Conservation (phyloP, 2,797 vertebrate species). For the Danio kyathit region DNA sequence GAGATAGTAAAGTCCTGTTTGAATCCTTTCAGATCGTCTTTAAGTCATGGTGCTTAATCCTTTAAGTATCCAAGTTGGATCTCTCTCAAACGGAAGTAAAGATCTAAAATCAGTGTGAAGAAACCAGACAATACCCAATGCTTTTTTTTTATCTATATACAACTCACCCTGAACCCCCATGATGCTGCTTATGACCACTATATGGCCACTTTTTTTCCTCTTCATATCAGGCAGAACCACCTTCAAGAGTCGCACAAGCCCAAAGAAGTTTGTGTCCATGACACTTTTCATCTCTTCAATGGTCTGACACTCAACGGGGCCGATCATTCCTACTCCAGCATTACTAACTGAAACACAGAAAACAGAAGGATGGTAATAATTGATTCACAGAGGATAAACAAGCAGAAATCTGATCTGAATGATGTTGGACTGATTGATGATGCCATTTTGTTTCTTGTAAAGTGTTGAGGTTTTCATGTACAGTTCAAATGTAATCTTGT, state of each 20-base stretch:
- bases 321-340: conserved; percentile 87
- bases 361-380: not conserved
- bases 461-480: not conserved
- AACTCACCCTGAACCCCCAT: conserved; percentile 87
- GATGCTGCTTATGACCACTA: conserved; percentile 90
- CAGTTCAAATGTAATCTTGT: not conserved
- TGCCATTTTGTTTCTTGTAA: not conserved
- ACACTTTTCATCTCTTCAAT: conserved; percentile 87
- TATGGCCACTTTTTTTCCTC: conserved; percentile 84
- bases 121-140: not conserved
- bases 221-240: conserved; percentile 90
- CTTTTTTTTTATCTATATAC: not conserved
- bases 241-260: conserved; percentile 85
- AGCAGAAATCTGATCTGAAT: not conserved
- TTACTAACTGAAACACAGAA: conserved; percentile 81
- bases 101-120: not conserved
- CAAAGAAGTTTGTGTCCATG: conserved; percentile 92
- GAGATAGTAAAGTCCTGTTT: not conserved
- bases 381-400: not conserved
- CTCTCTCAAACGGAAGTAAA: not conserved
- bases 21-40: conserved; percentile 9
- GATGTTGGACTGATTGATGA: not conserved
- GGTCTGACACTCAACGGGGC: conserved; percentile 88
- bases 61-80: conserved; percentile 8
- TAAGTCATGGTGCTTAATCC: conserved; percentile 7